These are phyloP conservation scores for Psococerastis gibbosa DNA, from an alignment of 2,888 invertebrate species.

Conservation along the genomic window DNA sequence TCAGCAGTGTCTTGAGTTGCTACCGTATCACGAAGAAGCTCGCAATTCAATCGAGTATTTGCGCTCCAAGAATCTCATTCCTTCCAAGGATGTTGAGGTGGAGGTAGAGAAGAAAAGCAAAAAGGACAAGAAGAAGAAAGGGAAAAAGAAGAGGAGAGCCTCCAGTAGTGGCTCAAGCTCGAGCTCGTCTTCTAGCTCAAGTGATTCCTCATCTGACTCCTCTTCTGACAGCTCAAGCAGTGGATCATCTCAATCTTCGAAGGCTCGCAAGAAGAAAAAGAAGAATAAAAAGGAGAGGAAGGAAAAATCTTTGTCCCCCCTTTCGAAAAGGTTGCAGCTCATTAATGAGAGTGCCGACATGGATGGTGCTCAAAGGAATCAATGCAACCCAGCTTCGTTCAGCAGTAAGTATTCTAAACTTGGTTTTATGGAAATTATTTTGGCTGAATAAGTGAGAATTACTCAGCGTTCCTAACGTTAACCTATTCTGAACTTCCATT, in stretches of 20 bases:
- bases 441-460: too few species aligned
- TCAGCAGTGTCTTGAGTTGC: slow-evolving; percentile 61
- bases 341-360: slow-evolving; percentile 35
- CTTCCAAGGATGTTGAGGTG: slow-evolving; percentile 21
- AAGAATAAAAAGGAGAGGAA: slow-evolving; percentile 27
- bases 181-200: slow-evolving; percentile 44
- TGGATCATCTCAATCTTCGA: slow-evolving; percentile 14
- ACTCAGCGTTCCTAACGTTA: too few species aligned
- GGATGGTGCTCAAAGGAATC: slow-evolving; percentile 17
- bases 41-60: slow-evolving; percentile 58
- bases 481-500: slow-evolving; percentile 1
- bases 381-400: slow-evolving; percentile 15
- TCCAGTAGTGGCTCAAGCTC: slow-evolving; percentile 34
- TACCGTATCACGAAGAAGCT: slow-evolving; percentile 75
- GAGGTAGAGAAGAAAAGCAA: slow-evolving; percentile 37
- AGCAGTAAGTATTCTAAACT: slow-evolving; percentile 16
- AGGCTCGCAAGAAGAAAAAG: slow-evolving; percentile 17
- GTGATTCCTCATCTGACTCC: slow-evolving; percentile 20
- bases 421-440: too few species aligned
- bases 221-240: slow-evolving; percentile 11
- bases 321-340: slow-evolving; percentile 67
- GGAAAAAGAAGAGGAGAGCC: slow-evolving; percentile 31
- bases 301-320: slow-evolving; percentile 54
- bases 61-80: slow-evolving; percentile 4
- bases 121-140: slow-evolving; percentile 38